Evolutionary conservation across 1,140 invertebrate species (phyloP).

Genomic region (Akabosia matsudoensis): DNA sequence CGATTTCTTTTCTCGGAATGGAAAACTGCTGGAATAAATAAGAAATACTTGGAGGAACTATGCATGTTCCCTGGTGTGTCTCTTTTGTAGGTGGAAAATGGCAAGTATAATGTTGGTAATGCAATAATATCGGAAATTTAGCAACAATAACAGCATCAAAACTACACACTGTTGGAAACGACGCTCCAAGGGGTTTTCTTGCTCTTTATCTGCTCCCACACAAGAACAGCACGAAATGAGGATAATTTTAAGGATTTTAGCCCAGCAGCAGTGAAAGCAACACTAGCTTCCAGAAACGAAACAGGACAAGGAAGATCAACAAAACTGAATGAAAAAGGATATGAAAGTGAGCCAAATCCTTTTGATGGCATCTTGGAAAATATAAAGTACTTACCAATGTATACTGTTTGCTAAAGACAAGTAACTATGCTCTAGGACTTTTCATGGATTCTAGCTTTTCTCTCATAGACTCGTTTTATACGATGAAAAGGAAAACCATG

Average conservation of each 20-base stretch:
- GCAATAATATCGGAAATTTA: neutral
- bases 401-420: too few species aligned
- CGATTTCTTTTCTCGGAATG: neutral
- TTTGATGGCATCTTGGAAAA: neutral
- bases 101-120: neutral
- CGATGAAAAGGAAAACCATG: too few species aligned
- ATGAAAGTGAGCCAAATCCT: neutral
- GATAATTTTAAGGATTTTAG: neutral
- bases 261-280: neutral
- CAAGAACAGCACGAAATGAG: neutral
- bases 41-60: neutral
- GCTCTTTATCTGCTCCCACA: neutral
- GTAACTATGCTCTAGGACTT: too few species aligned
- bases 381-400: too few species aligned
- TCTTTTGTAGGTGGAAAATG: neutral
- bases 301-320: neutral
- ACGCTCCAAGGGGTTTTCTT: neutral
- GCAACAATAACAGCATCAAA: neutral
- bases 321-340: neutral
- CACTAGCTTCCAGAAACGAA: neutral
- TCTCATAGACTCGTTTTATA: too few species aligned
- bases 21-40: neutral
- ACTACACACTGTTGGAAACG: neutral
- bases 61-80: neutral
- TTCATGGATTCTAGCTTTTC: too few species aligned